These are phyloP conservation scores for Syngnathus scovelli DNA, from an alignment of 2,113 vertebrate genomes.

Conservation along the genomic window DNA sequence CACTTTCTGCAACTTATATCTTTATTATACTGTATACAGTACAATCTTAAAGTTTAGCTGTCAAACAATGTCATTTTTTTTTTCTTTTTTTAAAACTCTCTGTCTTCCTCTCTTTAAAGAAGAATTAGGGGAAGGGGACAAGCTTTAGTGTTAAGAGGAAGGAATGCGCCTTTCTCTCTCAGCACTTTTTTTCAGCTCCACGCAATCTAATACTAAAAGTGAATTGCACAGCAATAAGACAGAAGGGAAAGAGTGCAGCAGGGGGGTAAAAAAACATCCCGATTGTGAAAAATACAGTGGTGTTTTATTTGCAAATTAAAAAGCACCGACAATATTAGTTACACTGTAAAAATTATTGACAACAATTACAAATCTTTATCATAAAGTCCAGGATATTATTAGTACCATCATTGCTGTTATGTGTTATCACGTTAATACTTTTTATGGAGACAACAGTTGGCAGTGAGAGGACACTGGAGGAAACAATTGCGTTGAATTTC, in stretches of 20 bases:
- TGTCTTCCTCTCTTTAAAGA: too few species aligned
- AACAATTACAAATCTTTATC: constrained; percentile 77
- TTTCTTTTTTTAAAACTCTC: too few species aligned
- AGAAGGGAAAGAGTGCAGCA: neutral
- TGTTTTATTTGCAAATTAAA: constrained; percentile 79
- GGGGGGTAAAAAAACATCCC: constrained; percentile 1
- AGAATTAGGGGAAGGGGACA: too few species aligned
- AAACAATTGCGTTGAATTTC: constrained; percentile 43
- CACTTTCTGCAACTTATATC: too few species aligned
- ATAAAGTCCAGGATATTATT: constrained; percentile 75
- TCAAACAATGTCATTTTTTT: too few species aligned
- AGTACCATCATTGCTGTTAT: constrained; percentile 72
- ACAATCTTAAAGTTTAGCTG: too few species aligned
- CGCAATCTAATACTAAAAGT: neutral
- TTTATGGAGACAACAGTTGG: constrained; percentile 67
- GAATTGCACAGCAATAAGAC: neutral
- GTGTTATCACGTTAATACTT: constrained; percentile 69
- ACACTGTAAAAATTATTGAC: constrained; percentile 78
- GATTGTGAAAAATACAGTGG: constrained; percentile 73
- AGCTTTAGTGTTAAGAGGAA: too few species aligned
- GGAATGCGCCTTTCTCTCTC: too few species aligned
- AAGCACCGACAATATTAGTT: constrained; percentile 78
- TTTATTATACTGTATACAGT: too few species aligned
- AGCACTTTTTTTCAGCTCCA: too few species aligned
- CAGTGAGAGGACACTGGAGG: constrained; percentile 65